A percentile compares a stretch with the other conserved stretches of the same genome.
phyloP scores from a whole-genome alignment of 2,113 vertebrate genomes.

The Boulengeromyrus knoepffleri region DNA sequence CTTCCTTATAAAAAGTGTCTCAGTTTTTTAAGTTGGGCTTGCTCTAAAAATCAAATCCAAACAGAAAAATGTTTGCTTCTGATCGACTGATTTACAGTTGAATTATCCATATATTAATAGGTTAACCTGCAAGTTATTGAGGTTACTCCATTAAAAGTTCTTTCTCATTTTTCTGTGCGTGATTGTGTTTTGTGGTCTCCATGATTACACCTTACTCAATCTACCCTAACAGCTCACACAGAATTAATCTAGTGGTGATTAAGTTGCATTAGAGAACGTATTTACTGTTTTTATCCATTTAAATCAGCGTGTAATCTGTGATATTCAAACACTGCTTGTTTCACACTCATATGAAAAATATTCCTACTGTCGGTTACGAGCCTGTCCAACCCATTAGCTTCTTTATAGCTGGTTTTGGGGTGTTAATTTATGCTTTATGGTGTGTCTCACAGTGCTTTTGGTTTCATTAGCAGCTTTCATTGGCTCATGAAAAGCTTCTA shows the following conservation, averaged over 20 bases:
- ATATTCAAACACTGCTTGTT: not conserved
- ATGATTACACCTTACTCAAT: not conserved
- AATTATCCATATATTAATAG: not conserved
- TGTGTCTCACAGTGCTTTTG: not conserved
- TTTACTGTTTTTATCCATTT: not conserved
- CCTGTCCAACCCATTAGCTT: not conserved
- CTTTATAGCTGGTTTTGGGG: not conserved
- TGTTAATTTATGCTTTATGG: not conserved
- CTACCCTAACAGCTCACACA: not conserved
- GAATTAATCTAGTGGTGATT: not conserved
- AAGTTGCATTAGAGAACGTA: not conserved
- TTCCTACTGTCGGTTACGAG: not conserved
- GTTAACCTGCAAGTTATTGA: not conserved
- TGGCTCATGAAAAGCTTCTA: not conserved
- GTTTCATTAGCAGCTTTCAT: not conserved
- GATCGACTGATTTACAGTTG: not conserved
- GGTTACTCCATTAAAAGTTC: not conserved
- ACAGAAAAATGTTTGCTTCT: not conserved
- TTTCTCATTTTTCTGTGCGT: not conserved
- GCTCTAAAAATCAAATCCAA: not conserved
- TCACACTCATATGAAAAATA: not conserved
- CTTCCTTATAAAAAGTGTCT: not conserved
- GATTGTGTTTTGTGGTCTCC: not conserved
- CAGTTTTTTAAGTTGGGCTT: not conserved
- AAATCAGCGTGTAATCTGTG: not conserved